Conservation (phyloP, 1,140 invertebrate genomes). For the Sitobion miscanthi region DNA sequence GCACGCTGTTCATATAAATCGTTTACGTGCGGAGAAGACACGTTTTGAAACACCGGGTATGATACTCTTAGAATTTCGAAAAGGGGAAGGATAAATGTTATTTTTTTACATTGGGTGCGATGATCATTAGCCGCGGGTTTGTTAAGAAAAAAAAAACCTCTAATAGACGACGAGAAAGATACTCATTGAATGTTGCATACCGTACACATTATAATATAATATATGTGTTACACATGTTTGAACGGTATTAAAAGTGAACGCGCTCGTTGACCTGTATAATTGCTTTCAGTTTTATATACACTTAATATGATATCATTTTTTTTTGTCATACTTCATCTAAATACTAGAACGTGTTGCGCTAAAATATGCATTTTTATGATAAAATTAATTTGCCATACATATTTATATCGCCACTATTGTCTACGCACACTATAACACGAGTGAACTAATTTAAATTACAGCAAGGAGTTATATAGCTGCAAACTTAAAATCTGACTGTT, state of each 20-base stretch:
- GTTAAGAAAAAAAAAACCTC: not conserved
- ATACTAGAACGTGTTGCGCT: not conserved
- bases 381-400: not conserved
- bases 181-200: not conserved
- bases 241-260: not conserved
- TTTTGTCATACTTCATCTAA: not conserved
- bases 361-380: not conserved
- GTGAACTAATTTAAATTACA: not conserved
- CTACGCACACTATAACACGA: not conserved
- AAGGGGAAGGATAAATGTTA: not conserved
- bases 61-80: not conserved
- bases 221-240: not conserved
- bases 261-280: constrained; percentile 19
- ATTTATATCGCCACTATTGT: not conserved
- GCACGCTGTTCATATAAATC: constrained; percentile 32
- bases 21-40: constrained; percentile 29
- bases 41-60: not conserved
- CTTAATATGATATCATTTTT: not conserved
- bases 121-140: not conserved
- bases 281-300: not conserved
- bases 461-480: not conserved
- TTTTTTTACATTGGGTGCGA: not conserved
- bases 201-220: not conserved
- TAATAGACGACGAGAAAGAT: not conserved
- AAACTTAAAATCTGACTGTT: not conserved